Evolutionary conservation across 2,797 vertebrate genomes (phyloP), one percentile per base, ranked within the genome.

Genomic region (Anas georgica): DNA sequence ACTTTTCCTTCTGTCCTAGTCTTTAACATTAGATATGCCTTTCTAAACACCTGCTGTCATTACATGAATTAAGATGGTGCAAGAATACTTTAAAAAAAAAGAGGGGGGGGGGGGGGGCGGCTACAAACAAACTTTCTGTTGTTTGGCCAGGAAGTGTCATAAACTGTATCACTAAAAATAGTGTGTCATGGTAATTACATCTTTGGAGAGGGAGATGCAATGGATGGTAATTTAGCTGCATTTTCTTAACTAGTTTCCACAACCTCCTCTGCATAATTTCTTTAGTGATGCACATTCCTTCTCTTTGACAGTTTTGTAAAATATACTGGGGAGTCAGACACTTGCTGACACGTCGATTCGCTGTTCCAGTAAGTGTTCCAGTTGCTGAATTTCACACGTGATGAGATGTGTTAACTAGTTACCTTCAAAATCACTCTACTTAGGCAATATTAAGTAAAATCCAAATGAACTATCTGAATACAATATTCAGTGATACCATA

Each of bases 311-410:
- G 17, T 9, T 70, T 59, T 74, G 15, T 50, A 5, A 80, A 50
- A 43, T 59, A 22, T 4, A 26, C 6, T 1, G 0, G 4, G 5
- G 39, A 74, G 17, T 39, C n/a, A 50, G 20, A 25, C 3, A 59
- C 2, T 72, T 68, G 39, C 3, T 48, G 50, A 76, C 35, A 78
- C 67, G 88, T 59, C 12, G 29, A 0, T 66, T 64, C 43, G 14
- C 6, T 77, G 5, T 59, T 82, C 8, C 26, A 41, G 17, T 28
- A 31, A 66, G 8, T 37, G 13, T 80, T 91, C n/a, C 18, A 56
- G 46, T 74, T 74, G 43, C 4, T 77, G 56, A 45, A 72, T 83
- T 91, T 76, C 33, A 80, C 5, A 12, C 5, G 31, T n/a, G 23
- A 48, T 86, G 10, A 64, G 39, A 39, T 64, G 4, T 9, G 9